Percentiles rank a stretch among this genome's conserved stretches.
Evolutionary conservation across 2,888 invertebrate genomes (phyloP).

Genomic region (Parapristionchus giblindavisi): DNA sequence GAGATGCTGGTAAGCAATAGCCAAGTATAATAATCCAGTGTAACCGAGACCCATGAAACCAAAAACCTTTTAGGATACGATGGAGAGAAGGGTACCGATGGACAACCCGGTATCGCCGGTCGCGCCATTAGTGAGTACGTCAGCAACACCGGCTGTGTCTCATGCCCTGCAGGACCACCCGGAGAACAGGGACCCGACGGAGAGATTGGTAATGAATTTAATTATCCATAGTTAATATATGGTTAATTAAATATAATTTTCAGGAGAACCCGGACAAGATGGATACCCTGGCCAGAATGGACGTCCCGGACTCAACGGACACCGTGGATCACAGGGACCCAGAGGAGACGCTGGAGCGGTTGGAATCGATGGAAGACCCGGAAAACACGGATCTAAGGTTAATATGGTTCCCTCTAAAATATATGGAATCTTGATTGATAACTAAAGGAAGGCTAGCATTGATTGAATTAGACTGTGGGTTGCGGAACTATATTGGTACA

Average conservation of each 20-base stretch:
- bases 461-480: too few relatives aligned
- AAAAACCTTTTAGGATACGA: too few relatives aligned
- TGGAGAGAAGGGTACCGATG: conserved; percentile 56
- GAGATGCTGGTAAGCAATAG: conserved; percentile 58
- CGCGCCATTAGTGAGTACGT: not conserved
- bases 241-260: too few relatives aligned
- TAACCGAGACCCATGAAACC: too few relatives aligned
- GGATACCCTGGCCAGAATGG: conserved; percentile 30
- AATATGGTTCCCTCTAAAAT: too few relatives aligned
- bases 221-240: not conserved
- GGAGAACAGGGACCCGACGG: conserved; percentile 51
- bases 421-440: too few relatives aligned
- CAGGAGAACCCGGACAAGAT: conserved; percentile 38
- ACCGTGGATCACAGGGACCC: conserved; percentile 12
- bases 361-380: conserved; percentile 47
- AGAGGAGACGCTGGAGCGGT: conserved; percentile 36
- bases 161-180: conserved; percentile 54
- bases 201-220: too few relatives aligned
- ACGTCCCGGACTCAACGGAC: conserved; percentile 25
- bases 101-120: conserved; percentile 41
- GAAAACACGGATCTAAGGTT: conserved; percentile 35
- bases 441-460: too few relatives aligned
- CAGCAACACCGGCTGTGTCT: conserved; percentile 49
- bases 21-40: too few relatives aligned
- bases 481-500: too few relatives aligned